Evolutionary conservation across 37 sponge, comb jelly and placozoan genomes (phyloP).

Genomic region (Oscarella lobularis): DNA sequence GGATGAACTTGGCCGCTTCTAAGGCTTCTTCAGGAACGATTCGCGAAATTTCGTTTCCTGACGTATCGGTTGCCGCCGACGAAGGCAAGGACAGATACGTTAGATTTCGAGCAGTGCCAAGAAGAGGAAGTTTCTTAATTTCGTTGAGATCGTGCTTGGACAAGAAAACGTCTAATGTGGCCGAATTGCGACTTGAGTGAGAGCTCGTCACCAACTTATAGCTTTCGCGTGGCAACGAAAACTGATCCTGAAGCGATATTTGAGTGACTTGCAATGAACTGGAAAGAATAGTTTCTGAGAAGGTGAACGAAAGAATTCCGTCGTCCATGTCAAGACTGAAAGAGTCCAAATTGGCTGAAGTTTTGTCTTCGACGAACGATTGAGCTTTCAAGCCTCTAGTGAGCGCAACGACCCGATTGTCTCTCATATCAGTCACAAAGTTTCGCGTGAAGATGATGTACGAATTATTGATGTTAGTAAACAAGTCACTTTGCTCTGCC

Average conservation of each 20-base stretch:
- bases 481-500: slow-evolving; percentile 34
- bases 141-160: slow-evolving; percentile 38
- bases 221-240: background rate
- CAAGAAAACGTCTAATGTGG: slow-evolving; percentile 23
- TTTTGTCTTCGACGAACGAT: background rate
- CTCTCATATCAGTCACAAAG: slow-evolving; percentile 46
- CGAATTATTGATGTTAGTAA: slow-evolving; percentile 20
- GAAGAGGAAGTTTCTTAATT: slow-evolving; percentile 48
- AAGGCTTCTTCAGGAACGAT: background rate
- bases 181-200: slow-evolving; percentile 11
- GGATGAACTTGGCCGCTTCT: slow-evolving; percentile 29
- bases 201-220: slow-evolving; percentile 14
- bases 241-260: slow-evolving; percentile 42
- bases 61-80: slow-evolving; percentile 50
- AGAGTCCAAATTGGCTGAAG: slow-evolving; percentile 19
- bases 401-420: slow-evolving; percentile 27
- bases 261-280: slow-evolving; percentile 21
- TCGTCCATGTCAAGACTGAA: slow-evolving; percentile 61
- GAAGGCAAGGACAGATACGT: slow-evolving; percentile 41
- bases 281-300: slow-evolving; percentile 35
- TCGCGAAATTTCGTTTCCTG: slow-evolving; percentile 19
- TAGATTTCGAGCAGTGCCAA: slow-evolving; percentile 27
- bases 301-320: slow-evolving; percentile 50
- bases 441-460: slow-evolving; percentile 40
- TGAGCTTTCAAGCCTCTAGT: background rate